Evolutionary conservation across 2,888 invertebrate species (phyloP).

Genomic region (Diarsia rubi): DNA sequence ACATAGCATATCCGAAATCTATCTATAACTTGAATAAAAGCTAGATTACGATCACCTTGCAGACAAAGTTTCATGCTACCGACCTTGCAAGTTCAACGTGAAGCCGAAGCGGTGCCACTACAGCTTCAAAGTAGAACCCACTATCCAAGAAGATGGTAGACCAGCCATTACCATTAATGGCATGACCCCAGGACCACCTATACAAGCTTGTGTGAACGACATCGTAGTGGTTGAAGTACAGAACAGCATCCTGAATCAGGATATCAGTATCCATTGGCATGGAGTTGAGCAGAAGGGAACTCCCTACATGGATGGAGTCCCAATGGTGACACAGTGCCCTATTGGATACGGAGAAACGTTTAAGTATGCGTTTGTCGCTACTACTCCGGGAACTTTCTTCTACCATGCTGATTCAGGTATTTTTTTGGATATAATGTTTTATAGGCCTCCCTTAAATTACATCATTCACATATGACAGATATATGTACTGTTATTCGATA

Average conservation of each 20-base stretch:
- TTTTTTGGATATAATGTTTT: neutral
- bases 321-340: conserved; percentile 95
- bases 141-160: conserved; percentile 76
- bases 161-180: conserved; percentile 82
- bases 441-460: neutral
- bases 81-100: conserved; percentile 89
- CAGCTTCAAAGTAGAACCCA: conserved; percentile 83
- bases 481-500: neutral
- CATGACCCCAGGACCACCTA: conserved; percentile 88
- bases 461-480: neutral
- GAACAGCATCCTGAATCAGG: conserved; percentile 93
- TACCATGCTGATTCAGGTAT: conserved; percentile 93
- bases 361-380: conserved; percentile 93
- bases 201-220: conserved; percentile 93
- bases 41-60: conserved; percentile 64
- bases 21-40: neutral
- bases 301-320: conserved; percentile 94
- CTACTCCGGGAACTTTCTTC: conserved; percentile 93
- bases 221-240: conserved; percentile 93
- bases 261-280: conserved; percentile 94
- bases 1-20: neutral
- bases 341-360: conserved; percentile 93
- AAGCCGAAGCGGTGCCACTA: conserved; percentile 86
- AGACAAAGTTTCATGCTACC: conserved; percentile 83
- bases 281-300: conserved; percentile 92